Percentiles rank a stretch among this genome's conserved stretches.
phyloP scores from a whole-genome alignment of 2,797 vertebrate genomes.

The Sebastes steindachneri region DNA sequence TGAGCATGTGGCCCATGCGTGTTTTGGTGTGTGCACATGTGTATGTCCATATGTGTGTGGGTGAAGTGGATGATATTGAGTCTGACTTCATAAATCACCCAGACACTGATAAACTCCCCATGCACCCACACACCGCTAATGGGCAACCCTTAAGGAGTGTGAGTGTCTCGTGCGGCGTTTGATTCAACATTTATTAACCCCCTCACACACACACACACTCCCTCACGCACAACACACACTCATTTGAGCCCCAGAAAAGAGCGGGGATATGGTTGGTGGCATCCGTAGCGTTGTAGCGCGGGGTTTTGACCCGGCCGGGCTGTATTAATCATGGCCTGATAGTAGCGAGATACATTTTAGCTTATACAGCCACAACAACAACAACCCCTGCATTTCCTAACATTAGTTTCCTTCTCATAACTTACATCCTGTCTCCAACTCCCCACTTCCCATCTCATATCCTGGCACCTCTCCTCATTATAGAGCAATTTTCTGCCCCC shows the following conservation, averaged over 20 bases:
- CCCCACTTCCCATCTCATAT: constrained; percentile 80
- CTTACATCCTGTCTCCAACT: constrained; percentile 81
- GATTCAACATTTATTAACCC: constrained; percentile 87
- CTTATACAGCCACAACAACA: constrained; percentile 66
- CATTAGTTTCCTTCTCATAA: constrained; percentile 77
- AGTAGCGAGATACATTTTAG: constrained; percentile 63
- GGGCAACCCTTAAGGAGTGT: constrained; percentile 86
- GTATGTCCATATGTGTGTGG: constrained; percentile 84
- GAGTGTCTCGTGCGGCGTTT: constrained; percentile 85
- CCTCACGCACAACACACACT: constrained; percentile 64
- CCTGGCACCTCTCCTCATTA: constrained; percentile 77
- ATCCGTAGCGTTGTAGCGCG: constrained; percentile 34
- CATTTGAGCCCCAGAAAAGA: constrained; percentile 76
- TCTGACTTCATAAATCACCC: constrained; percentile 87
- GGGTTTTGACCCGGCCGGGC: constrained; percentile 72
- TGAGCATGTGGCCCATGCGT: constrained; percentile 70
- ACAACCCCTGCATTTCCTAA: constrained; percentile 71
- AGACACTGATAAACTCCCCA: constrained; percentile 86
- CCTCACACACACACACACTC: constrained; percentile 58
- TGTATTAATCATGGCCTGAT: constrained; percentile 72
- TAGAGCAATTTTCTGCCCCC: constrained; percentile 81
- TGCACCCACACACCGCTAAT: constrained; percentile 84
- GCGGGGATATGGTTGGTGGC: constrained; percentile 73
- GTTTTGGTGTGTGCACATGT: constrained; percentile 74
- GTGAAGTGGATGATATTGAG: constrained; percentile 86